Conservation (phyloP, 1,140 invertebrate species). For the Drosophila carrolli region DNA sequence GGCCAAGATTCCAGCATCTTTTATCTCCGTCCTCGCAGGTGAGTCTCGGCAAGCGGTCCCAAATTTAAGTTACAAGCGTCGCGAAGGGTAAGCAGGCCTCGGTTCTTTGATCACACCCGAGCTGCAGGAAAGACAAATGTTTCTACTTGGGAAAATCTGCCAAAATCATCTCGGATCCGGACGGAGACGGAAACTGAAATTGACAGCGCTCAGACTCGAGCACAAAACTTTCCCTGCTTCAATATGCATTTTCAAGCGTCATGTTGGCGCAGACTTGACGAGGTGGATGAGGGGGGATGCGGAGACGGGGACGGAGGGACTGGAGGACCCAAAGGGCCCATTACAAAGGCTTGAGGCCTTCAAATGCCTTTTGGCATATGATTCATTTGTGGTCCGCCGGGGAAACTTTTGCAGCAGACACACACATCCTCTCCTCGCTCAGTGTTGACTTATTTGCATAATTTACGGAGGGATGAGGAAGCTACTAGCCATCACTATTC, state of each 20-base stretch:
- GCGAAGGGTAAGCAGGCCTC: neutral
- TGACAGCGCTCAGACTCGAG: slow-evolving; percentile 62
- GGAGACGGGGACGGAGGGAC: neutral
- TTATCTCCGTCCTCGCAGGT: slow-evolving; percentile 43
- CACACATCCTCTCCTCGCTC: slow-evolving; percentile 27
- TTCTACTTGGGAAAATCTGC: slow-evolving; percentile 35
- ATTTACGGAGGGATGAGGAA: slow-evolving; percentile 41
- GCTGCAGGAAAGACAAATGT: slow-evolving; percentile 34
- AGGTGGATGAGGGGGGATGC: neutral
- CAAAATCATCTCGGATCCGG: slow-evolving; percentile 26
- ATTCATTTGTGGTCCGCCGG: slow-evolving; percentile 59
- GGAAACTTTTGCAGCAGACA: slow-evolving; percentile 25
- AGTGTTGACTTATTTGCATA: slow-evolving; percentile 71
- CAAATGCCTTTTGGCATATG: slow-evolving; percentile 70
- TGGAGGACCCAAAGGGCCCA: slow-evolving; percentile 57
- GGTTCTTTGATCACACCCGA: slow-evolving; percentile 7
- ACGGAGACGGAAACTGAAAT: slow-evolving; percentile 45
- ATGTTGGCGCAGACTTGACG: slow-evolving; percentile 29
- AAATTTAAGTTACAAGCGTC: neutral
- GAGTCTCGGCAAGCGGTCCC: slow-evolving; percentile 9
- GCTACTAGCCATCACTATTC: slow-evolving; percentile 36
- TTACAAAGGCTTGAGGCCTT: slow-evolving; percentile 56
- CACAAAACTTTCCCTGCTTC: slow-evolving; percentile 51
- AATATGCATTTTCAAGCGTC: slow-evolving; percentile 31
- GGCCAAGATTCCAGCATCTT: slow-evolving; percentile 10